Conservation (phyloP, 1,140 invertebrate species). For the Zophobas atratus region DNA sequence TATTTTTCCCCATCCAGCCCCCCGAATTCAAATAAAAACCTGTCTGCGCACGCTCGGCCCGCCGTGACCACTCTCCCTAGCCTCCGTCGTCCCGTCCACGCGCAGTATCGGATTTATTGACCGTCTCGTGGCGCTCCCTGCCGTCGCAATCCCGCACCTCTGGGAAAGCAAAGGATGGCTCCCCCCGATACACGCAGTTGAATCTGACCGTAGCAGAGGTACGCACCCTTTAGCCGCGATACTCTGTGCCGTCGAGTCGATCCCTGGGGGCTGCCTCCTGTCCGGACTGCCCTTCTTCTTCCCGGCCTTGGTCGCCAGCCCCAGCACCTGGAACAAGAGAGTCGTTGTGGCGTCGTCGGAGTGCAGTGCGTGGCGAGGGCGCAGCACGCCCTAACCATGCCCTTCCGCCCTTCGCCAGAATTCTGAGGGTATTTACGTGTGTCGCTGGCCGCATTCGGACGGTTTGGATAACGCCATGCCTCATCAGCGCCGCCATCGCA, state of each 20-base stretch:
- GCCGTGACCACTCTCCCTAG: no score
- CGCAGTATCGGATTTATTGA: conserved; percentile 67
- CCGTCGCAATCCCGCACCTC: conserved; percentile 43
- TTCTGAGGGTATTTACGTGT: conserved; percentile 63
- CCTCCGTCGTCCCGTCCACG: conserved; percentile 44
- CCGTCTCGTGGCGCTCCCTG: conserved; percentile 60
- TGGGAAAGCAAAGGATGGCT: conserved; percentile 62
- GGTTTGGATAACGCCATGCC: conserved; percentile 70
- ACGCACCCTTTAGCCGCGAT: conserved; percentile 75
- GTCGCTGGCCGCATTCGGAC: conserved; percentile 57
- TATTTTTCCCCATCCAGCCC: no score
- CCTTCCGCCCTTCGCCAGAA: background rate
- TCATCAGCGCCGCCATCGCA: conserved; percentile 75
- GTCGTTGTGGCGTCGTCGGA: background rate
- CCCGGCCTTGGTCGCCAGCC: conserved; percentile 63
- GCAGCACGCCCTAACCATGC: background rate
- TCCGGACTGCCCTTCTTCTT: conserved; percentile 70
- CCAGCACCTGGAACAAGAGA: conserved; percentile 10
- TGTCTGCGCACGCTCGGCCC: no score
- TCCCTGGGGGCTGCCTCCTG: conserved; percentile 72
- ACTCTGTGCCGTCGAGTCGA: conserved; percentile 72
- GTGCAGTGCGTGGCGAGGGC: conserved; percentile 4
- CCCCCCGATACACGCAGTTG: conserved; percentile 61
- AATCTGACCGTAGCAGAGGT: conserved; percentile 56
- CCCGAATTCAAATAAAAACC: no score